Percentiles rank a stretch among this genome's conserved stretches.
phyloP scores from a whole-genome alignment of 2,113 vertebrate genomes.

The Pseudolaguvia tuberculata region DNA sequence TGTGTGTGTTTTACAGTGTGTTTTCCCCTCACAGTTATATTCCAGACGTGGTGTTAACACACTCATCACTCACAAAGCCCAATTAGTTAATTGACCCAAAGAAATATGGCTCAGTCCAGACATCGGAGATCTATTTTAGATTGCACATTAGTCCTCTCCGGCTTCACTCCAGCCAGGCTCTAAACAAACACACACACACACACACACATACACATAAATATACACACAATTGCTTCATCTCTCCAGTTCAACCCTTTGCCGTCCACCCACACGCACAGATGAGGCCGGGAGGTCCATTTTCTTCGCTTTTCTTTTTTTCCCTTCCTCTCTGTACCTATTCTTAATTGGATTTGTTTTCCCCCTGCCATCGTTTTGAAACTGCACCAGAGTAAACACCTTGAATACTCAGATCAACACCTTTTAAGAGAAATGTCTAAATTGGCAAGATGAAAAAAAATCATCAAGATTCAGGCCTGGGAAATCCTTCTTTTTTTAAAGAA shows the following conservation, averaged over 20 bases:
- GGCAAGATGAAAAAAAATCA: constrained; percentile 32
- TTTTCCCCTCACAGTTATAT: background rate
- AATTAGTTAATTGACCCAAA: constrained; percentile 18
- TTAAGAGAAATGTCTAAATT: constrained; percentile 38
- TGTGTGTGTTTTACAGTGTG: background rate
- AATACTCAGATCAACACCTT: constrained; percentile 36
- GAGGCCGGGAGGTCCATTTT: constrained; percentile 1
- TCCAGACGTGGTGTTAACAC: background rate
- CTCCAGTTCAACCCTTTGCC: background rate
- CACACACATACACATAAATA: constrained; percentile 11
- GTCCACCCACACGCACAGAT: background rate
- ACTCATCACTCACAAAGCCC: constrained; percentile 6
- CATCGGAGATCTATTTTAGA: constrained; percentile 10
- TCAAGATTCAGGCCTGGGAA: constrained; percentile 36
- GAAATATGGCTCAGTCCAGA: background rate
- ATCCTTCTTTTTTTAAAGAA: constrained; percentile 26
- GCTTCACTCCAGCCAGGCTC: background rate
- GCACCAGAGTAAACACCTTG: constrained; percentile 30
- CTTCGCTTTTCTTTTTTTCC: background rate
- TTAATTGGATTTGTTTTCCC: constrained; percentile 26
- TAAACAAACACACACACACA: background rate
- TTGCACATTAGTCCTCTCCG: constrained; percentile 7
- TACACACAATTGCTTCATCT: background rate
- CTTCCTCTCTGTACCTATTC: background rate
- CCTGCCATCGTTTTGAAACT: constrained; percentile 8